Evolutionary conservation across 2,113 vertebrate species (phyloP).

Genomic region (Chloebia gouldiae): DNA sequence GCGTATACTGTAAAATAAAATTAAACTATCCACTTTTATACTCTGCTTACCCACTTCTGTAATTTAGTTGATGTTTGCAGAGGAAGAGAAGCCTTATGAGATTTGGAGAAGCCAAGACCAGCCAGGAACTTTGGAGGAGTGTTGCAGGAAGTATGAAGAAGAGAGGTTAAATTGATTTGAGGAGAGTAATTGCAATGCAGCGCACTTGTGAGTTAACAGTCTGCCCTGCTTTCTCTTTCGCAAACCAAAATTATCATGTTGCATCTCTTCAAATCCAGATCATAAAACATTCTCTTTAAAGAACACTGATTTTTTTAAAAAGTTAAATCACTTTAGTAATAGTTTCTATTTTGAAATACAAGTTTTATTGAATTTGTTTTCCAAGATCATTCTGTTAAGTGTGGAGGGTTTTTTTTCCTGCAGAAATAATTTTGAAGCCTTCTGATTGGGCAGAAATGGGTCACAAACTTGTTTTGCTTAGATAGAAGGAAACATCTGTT

Average conservation of each 20-base stretch:
- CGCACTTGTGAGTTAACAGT: not conserved
- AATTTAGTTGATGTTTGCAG: not conserved
- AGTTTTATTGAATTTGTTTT: not conserved
- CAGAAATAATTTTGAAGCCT: not conserved
- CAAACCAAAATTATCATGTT: not conserved
- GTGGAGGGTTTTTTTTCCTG: not conserved
- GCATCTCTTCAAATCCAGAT: not conserved
- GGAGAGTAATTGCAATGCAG: not conserved
- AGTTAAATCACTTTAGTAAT: not conserved
- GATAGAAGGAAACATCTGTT: slow-evolving; percentile 78
- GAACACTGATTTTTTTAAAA: not conserved
- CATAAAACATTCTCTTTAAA: not conserved
- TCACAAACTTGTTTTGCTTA: slow-evolving; percentile 53
- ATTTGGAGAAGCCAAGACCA: not conserved
- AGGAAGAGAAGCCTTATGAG: not conserved
- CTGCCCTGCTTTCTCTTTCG: not conserved
- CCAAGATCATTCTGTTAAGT: not conserved
- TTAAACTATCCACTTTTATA: not conserved
- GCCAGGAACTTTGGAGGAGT: not conserved
- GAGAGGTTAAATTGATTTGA: not conserved
- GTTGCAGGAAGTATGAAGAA: not conserved
- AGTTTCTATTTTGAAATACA: not conserved
- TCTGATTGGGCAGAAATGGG: not conserved
- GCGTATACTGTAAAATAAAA: not conserved
- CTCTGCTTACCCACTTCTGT: not conserved